Conservation (phyloP, 64 coral and sea anemone species). For the Pocillopora verrucosa region DNA sequence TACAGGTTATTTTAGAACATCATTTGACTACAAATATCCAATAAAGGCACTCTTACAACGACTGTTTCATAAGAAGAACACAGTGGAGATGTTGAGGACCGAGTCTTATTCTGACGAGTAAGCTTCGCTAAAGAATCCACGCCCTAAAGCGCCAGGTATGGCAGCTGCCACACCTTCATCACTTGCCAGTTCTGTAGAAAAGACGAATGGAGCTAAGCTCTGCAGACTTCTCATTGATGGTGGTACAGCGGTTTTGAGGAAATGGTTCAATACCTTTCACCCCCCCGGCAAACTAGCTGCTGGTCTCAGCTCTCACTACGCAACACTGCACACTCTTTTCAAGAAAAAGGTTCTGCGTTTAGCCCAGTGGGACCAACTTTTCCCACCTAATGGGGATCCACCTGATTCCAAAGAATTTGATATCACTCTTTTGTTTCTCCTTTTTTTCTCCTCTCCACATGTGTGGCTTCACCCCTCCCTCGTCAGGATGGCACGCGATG, state of each 20-base stretch:
- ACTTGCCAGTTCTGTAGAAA: slow-evolving; percentile 14
- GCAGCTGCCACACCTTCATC: neutral
- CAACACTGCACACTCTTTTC: neutral
- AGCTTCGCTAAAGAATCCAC: no score
- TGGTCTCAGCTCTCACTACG: slow-evolving; percentile 4
- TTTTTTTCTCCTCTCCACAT: no score
- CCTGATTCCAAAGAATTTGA: slow-evolving; percentile 32
- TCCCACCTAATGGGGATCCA: neutral
- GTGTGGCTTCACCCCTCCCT: neutral
- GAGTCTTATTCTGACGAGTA: no score
- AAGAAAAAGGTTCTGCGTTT: neutral
- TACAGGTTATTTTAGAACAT: no score
- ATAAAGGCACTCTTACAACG: no score
- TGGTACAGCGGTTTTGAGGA: slow-evolving; percentile 37
- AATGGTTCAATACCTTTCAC: slow-evolving; percentile 1
- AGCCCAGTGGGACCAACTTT: slow-evolving; percentile 16
- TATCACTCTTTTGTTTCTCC: slow-evolving; percentile 11
- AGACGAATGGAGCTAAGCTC: slow-evolving; percentile 35
- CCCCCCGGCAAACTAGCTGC: neutral
- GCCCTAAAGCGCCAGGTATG: neutral
- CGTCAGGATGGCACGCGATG: neutral
- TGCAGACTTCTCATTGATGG: slow-evolving; percentile 45
- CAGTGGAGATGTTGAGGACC: no score
- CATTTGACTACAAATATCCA: no score
- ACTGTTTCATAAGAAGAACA: no score